These are phyloP conservation scores for Sarcophaga subvicina DNA, from an alignment of 2,888 invertebrate genomes.

Conservation along the genomic window DNA sequence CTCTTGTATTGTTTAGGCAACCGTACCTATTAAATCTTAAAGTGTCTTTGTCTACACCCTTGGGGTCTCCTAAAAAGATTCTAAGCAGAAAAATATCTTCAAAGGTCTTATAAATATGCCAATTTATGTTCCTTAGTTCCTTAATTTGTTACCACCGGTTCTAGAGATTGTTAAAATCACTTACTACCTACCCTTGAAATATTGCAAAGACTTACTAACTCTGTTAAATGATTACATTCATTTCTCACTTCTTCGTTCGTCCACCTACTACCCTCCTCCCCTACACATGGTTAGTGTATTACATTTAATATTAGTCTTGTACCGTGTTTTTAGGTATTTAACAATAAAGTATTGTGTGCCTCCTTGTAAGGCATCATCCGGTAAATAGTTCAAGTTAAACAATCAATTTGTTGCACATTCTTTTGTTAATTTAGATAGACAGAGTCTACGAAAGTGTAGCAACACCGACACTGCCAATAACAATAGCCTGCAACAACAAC, in stretches of 20 bases:
- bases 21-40: too few species aligned
- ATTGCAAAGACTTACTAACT: too few species aligned
- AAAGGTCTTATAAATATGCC: too few species aligned
- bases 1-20: too few species aligned
- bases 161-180: too few species aligned
- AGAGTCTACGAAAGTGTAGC: constrained; percentile 54
- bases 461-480: constrained; percentile 48
- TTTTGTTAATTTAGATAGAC: constrained; percentile 65
- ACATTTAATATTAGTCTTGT: constrained; percentile 5
- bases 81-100: too few species aligned
- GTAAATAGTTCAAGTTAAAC: constrained; percentile 51
- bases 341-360: neutral
- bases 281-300: neutral
- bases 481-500: neutral
- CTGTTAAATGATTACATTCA: neutral
- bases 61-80: too few species aligned
- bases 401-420: constrained; percentile 69
- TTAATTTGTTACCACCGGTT: too few species aligned
- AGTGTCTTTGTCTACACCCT: too few species aligned
- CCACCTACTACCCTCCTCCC: too few species aligned
- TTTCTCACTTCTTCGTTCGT: neutral
- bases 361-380: constrained; percentile 9
- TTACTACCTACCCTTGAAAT: too few species aligned
- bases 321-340: neutral
- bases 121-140: too few species aligned